These are phyloP conservation scores for Cyclina sinensis DNA, from an alignment of 1,140 invertebrate genomes.

Conservation along the genomic window DNA sequence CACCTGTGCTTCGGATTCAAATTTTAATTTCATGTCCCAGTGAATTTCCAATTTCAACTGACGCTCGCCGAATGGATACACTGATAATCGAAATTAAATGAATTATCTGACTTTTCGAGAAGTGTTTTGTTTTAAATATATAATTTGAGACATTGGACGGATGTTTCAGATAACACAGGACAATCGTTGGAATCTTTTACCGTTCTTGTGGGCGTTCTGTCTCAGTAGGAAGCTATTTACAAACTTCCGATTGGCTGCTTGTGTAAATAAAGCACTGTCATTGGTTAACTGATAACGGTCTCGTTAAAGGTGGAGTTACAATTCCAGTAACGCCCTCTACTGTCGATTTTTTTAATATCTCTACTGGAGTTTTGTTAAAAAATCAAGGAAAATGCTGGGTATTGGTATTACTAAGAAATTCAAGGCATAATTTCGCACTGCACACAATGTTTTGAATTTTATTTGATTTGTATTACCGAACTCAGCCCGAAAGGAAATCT, in stretches of 20 bases:
- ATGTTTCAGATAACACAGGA: conserved; percentile 29
- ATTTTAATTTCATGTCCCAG: conserved; percentile 63
- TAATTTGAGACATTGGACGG: conserved; percentile 29
- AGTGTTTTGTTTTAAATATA: conserved; percentile 65
- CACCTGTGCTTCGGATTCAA: conserved; percentile 43
- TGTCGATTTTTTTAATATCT: conserved; percentile 42
- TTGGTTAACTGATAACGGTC: conserved; percentile 24
- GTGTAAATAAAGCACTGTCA: conserved; percentile 45
- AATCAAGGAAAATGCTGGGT: background rate
- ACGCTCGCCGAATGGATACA: conserved; percentile 4
- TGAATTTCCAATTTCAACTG: conserved; percentile 55
- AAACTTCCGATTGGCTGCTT: conserved; percentile 36
- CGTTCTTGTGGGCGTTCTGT: conserved; percentile 2
- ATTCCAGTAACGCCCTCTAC: conserved; percentile 39
- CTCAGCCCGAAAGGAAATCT: background rate
- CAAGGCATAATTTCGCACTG: conserved; percentile 7
- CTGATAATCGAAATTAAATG: conserved; percentile 61
- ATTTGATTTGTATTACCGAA: background rate
- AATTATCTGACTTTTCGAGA: conserved; percentile 57
- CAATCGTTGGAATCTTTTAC: background rate
- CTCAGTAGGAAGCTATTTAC: background rate
- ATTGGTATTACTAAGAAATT: conserved; percentile 34
- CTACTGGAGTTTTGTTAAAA: conserved; percentile 36
- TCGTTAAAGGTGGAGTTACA: background rate
- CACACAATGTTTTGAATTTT: conserved; percentile 46